Conservation (phyloP, 2,113 vertebrate genomes). For the Bos javanicus region DNA sequence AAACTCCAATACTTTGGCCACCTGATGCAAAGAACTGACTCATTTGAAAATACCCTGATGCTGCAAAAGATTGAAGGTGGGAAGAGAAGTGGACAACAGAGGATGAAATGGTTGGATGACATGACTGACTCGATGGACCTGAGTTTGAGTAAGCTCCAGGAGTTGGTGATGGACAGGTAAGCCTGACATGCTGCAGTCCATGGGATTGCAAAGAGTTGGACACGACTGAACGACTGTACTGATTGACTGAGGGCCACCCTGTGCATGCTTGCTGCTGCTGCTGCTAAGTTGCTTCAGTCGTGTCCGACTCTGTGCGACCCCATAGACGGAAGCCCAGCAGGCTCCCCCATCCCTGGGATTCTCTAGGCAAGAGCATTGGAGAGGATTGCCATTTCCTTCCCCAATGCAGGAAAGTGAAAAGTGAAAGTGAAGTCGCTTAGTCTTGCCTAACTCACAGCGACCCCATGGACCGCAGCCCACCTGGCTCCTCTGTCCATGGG, state of each 20-base stretch:
- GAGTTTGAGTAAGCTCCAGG: not conserved
- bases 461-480: too few relatives aligned
- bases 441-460: too few relatives aligned
- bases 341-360: too few relatives aligned
- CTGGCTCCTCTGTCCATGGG: too few relatives aligned
- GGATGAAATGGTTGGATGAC: not conserved
- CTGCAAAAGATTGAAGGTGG: not conserved
- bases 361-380: too few relatives aligned
- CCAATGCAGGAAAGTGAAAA: too few relatives aligned
- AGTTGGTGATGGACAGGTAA: not conserved
- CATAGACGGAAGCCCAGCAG: too few relatives aligned
- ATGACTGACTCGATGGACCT: not conserved
- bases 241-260: not conserved
- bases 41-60: not conserved
- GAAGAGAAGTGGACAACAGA: not conserved
- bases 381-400: too few relatives aligned
- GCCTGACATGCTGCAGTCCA: not conserved
- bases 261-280: not conserved
- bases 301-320: too few relatives aligned
- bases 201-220: not conserved
- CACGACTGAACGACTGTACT: not conserved
- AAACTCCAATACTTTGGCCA: not conserved
- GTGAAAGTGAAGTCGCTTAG: too few relatives aligned
- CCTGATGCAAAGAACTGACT: not conserved
- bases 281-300: too few relatives aligned